These are phyloP conservation scores for Malurus leucopterus DNA, from an alignment of 2,797 vertebrate species.

Conservation along the genomic window DNA sequence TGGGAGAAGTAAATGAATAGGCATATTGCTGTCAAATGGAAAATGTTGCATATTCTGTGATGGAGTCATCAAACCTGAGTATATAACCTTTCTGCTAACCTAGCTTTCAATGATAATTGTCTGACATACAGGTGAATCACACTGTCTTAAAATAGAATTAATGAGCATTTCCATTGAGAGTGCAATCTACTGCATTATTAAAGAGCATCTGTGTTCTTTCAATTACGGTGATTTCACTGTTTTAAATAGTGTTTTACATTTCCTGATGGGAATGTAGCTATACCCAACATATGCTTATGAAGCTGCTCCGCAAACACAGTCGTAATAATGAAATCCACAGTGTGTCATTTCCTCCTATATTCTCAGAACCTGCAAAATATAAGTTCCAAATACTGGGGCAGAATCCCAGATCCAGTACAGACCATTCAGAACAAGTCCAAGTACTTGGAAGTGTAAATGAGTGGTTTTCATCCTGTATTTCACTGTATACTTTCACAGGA, in stretches of 20 bases:
- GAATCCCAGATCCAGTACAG: background rate
- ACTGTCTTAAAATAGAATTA: conserved; percentile 66
- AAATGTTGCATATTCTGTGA: background rate
- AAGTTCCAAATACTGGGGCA: background rate
- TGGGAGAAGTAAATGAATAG: background rate
- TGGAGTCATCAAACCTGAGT: conserved; percentile 18
- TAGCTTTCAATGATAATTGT: conserved; percentile 52
- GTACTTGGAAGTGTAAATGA: background rate
- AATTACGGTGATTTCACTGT: conserved; percentile 60
- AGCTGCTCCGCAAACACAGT: conserved; percentile 12
- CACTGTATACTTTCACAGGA: background rate
- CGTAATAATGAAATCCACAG: background rate
- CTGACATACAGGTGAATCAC: conserved; percentile 47
- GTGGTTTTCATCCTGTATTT: background rate
- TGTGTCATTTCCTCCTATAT: background rate
- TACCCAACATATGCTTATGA: conserved; percentile 51
- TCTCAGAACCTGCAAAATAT: background rate
- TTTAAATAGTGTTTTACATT: conserved; percentile 62
- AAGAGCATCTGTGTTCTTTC: conserved; percentile 65
- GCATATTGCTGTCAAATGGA: background rate
- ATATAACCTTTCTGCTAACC: conserved; percentile 45
- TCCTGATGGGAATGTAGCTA: conserved; percentile 53
- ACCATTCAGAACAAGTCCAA: background rate
- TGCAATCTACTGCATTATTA: conserved; percentile 64
- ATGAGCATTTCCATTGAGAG: conserved; percentile 49